A percentile compares a stretch with the other conserved stretches of the same genome.
phyloP scores from a whole-genome alignment of 2,797 vertebrate genomes.

The Sebastes miniatus region DNA sequence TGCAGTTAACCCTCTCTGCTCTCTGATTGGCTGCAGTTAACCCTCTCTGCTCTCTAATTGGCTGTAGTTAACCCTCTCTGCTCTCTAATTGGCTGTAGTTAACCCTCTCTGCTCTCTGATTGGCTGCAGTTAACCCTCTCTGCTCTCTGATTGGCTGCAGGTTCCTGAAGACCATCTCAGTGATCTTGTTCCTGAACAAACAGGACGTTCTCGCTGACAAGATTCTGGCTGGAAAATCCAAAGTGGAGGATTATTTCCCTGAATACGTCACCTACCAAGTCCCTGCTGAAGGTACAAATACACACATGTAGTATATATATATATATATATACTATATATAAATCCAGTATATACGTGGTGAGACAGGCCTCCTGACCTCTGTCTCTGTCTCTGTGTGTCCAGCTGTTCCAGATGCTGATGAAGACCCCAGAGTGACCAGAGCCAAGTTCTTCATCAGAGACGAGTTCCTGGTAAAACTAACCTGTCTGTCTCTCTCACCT shows the following conservation, averaged over 20 bases:
- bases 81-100: no score
- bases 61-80: no score
- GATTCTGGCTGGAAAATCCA: slow-evolving; percentile 97
- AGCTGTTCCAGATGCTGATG: slow-evolving; percentile 93
- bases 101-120: no score
- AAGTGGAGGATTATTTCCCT: slow-evolving; percentile 98
- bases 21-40: slow-evolving; percentile 48
- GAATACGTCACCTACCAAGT: slow-evolving; percentile 92
- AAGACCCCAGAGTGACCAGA: slow-evolving; percentile 94
- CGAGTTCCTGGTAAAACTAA: slow-evolving; percentile 89
- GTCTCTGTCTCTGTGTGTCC: slow-evolving; percentile 13
- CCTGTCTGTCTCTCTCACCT: no score
- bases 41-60: no score
- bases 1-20: not conserved
- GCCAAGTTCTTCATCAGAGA: slow-evolving; percentile 99
- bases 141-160: slow-evolving; percentile 71
- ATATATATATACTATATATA: no score
- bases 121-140: no score
- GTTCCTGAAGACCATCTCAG: slow-evolving; percentile 97
- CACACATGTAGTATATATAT: not conserved
- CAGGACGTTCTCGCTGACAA: slow-evolving; percentile 98
- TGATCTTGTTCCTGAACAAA: slow-evolving; percentile 98
- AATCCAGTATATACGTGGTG: no score
- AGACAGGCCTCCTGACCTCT: not conserved
- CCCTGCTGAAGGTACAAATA: slow-evolving; percentile 87